Evolutionary conservation across 2,888 invertebrate genomes (phyloP), one percentile per base, ranked within the genome.

Genomic region (Clunio marinus): DNA sequence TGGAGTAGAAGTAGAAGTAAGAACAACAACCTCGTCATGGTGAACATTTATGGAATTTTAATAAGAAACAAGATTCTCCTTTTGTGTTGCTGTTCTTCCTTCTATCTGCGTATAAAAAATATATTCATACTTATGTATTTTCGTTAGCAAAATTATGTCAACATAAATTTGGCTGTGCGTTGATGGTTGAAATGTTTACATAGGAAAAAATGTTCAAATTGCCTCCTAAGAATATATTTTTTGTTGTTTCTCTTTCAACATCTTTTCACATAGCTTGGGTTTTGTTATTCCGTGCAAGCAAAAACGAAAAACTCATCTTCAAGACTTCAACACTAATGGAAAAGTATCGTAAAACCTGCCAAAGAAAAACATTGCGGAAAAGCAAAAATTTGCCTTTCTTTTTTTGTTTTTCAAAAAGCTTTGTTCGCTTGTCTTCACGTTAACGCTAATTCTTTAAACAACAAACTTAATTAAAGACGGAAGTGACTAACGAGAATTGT

Each of bases 401-500:
- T 25, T 32, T 17, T 35, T 59, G n/a, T 32, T 32, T 8, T n/a
- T 7, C 27, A 15, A 32, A 32, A 32, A 32, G 5, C 10, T 32
- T 32, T 7, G 4, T 32, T 45, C 35, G 59, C 35, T 35, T 17
- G 59, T 59, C 59, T 59, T 25, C 59, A 45, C 32, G 32, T 59
- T 13, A n/a, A 32, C 59, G 28, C 32, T 59, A 35, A 59, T 59
- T 59, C 59, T 35, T 45, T 45, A 5, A 59, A 59, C 35, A 59
- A 59, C 35, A 59, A 59, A 59, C 59, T 59, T 32, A 59, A 59
- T 59, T n/a, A 25, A 59, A 59, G 59, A 59, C 27, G 59, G 59
- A 59, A 59, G 59, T 59, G 59, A 59, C 59, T 59, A 59, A 59
- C 59, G 32, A 59, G 59, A 59, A 59, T 59, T 59, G 59, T 59